A percentile compares a stretch with the other conserved stretches of the same genome.
These are phyloP conservation scores for Habrosyne pyritoides DNA, from an alignment of 2,888 invertebrate genomes.

Conservation along the genomic window DNA sequence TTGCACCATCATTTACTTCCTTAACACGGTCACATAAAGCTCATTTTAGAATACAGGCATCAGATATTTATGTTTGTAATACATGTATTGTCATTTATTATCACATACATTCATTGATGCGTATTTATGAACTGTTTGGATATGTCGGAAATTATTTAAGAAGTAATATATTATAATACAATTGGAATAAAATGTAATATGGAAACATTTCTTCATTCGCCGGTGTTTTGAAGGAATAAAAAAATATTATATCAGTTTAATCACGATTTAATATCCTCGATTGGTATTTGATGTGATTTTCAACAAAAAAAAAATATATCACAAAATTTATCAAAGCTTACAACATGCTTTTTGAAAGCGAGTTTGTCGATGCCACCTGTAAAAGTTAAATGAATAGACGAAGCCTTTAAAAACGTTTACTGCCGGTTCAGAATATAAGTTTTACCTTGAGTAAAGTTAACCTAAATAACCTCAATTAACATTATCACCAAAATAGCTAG, in stretches of 20 bases:
- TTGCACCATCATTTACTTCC: slow-evolving; percentile 8
- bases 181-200: slow-evolving; percentile 22
- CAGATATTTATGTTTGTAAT: slow-evolving; percentile 21
- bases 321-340: no score
- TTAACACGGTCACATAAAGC: slow-evolving; percentile 15
- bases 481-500: no score
- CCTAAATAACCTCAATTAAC: no score
- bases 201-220: not conserved
- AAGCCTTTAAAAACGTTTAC: no score
- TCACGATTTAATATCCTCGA: no score
- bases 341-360: no score
- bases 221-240: slow-evolving; percentile 1
- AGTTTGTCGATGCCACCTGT: no score
- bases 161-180: slow-evolving; percentile 39
- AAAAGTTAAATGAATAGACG: no score
- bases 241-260: not conserved
- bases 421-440: no score
- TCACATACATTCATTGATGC: slow-evolving; percentile 36
- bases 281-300: no score
- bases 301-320: no score
- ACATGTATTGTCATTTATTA: slow-evolving; percentile 40
- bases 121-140: slow-evolving; percentile 34
- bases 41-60: slow-evolving; percentile 15
- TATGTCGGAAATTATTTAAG: slow-evolving; percentile 31
- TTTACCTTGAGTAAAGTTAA: no score